phyloP scores from a whole-genome alignment of 2,797 vertebrate genomes.

The Spatula clypeata region DNA sequence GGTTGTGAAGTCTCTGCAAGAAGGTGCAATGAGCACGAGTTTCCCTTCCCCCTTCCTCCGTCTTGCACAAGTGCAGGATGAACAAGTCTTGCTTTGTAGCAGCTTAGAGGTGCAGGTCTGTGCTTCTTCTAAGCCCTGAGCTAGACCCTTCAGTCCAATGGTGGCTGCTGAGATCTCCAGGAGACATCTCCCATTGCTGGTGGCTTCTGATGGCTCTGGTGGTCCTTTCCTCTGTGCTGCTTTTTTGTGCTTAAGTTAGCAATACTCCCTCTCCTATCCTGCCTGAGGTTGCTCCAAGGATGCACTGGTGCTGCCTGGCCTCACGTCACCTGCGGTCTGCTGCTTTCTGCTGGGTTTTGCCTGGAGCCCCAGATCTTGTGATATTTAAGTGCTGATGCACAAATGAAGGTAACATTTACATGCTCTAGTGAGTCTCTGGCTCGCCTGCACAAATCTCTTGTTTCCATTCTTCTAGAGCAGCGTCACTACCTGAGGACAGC shows the following conservation, averaged over 20 bases:
- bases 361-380: neutral
- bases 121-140: neutral
- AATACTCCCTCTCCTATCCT: neutral
- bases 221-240: neutral
- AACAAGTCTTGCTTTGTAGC: neutral
- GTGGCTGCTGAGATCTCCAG: neutral
- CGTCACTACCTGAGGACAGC: constrained; percentile 17
- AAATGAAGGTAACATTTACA: constrained; percentile 50
- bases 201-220: neutral
- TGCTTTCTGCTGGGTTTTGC: neutral
- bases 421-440: constrained; percentile 24
- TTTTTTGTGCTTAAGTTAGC: neutral
- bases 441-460: constrained; percentile 9
- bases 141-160: rapidly evolving
- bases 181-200: neutral
- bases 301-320: neutral
- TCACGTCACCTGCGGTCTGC: neutral
- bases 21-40: neutral
- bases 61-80: neutral
- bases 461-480: constrained; percentile 24
- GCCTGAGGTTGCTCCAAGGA: neutral
- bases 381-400: constrained; percentile 49
- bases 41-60: neutral
- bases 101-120: rapidly evolving
- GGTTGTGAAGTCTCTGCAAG: neutral